These are phyloP conservation scores for Pemphigus obesinymphae DNA, from an alignment of 1,140 invertebrate genomes.

Conservation along the genomic window DNA sequence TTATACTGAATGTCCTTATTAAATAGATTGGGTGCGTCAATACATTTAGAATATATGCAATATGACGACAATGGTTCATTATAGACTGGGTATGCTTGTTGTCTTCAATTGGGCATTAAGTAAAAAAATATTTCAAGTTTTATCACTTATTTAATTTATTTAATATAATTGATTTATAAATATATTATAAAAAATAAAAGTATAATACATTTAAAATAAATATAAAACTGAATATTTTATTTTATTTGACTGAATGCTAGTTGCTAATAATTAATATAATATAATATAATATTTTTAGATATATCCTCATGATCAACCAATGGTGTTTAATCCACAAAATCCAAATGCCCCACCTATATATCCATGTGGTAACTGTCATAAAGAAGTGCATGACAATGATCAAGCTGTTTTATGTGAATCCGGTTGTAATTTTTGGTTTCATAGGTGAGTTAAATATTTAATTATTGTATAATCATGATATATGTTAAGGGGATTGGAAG, in stretches of 20 bases:
- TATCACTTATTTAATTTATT: no score
- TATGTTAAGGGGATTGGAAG: no score
- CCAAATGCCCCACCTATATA: slow-evolving; percentile 97
- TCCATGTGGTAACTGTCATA: slow-evolving; percentile 93
- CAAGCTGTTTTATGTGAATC: slow-evolving; percentile 97
- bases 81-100: no score
- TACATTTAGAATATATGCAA: no score
- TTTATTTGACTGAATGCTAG: background rate
- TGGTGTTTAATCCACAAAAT: slow-evolving; percentile 98
- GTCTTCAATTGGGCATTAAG: no score
- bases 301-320: slow-evolving; percentile 91
- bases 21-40: no score
- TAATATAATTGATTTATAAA: no score
- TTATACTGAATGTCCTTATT: no score
- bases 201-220: no score
- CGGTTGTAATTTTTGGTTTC: slow-evolving; percentile 98
- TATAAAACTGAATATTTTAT: background rate
- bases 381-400: slow-evolving; percentile 98
- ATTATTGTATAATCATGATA: background rate
- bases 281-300: slow-evolving; percentile 54
- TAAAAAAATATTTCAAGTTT: no score
- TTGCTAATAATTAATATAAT: background rate
- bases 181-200: no score
- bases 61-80: no score
- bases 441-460: slow-evolving; percentile 61